phyloP scores from a whole-genome alignment of 2,888 invertebrate genomes.

The Pharmacophagus antenor region DNA sequence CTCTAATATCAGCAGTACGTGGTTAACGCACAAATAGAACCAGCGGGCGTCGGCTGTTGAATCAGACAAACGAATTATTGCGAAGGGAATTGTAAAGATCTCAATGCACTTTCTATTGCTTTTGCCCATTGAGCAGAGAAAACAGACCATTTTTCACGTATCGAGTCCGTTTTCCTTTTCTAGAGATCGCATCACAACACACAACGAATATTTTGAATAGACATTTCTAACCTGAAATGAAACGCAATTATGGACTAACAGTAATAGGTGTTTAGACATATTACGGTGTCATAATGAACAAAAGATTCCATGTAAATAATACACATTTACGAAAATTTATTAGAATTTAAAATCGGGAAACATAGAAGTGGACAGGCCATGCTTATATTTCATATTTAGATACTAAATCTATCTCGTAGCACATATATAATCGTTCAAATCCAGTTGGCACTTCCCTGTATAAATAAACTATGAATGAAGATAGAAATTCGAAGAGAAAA shows the following conservation, averaged over 20 bases:
- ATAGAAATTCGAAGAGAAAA: conserved; percentile 9
- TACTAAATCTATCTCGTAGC: too few species aligned
- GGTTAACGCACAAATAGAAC: not conserved
- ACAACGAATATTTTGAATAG: not conserved
- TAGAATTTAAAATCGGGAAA: too few species aligned
- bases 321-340: too few species aligned
- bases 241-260: too few species aligned
- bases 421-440: conserved; percentile 30
- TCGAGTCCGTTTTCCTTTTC: conserved; percentile 6
- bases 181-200: not conserved
- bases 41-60: conserved; percentile 42
- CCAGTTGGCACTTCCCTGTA: conserved; percentile 35
- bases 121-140: conserved; percentile 49
- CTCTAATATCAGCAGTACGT: not conserved
- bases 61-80: conserved; percentile 53
- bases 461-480: not conserved
- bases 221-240: not conserved
- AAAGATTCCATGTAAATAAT: too few species aligned
- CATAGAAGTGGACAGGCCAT: too few species aligned
- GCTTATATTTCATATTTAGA: too few species aligned
- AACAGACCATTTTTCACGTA: conserved; percentile 56
- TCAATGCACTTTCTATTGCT: conserved; percentile 56
- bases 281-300: too few species aligned
- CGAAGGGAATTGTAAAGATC: conserved; percentile 53
- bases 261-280: too few species aligned